These are phyloP conservation scores for Pristionchus maxplancki DNA, from an alignment of 2,888 invertebrate genomes.

Conservation along the genomic window DNA sequence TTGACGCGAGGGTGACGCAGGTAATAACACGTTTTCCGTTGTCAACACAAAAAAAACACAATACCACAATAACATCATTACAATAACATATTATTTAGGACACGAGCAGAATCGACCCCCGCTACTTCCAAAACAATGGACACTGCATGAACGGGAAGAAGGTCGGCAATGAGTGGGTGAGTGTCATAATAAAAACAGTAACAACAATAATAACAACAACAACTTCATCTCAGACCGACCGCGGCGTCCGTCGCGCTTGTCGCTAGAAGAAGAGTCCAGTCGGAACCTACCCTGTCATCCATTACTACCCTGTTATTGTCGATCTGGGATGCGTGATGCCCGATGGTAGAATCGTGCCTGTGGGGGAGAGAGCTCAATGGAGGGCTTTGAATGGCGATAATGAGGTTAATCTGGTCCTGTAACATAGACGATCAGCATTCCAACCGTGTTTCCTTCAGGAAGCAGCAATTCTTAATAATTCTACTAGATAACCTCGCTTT, in stretches of 20 bases:
- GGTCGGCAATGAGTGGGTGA: background rate
- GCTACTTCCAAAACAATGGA: background rate
- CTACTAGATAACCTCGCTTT: too few species aligned
- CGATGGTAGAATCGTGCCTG: background rate
- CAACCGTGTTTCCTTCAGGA: too few species aligned
- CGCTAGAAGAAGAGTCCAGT: background rate
- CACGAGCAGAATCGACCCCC: background rate
- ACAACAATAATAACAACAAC: background rate
- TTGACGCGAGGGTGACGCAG: background rate
- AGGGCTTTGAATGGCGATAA: too few species aligned
- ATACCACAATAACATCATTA: too few species aligned
- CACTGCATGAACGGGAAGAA: background rate
- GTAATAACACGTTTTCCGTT: too few species aligned
- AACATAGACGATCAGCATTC: too few species aligned
- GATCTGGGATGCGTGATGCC: background rate
- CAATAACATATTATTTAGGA: too few species aligned
- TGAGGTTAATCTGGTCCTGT: too few species aligned
- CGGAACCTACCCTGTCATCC: background rate
- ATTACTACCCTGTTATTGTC: background rate
- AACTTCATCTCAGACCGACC: background rate
- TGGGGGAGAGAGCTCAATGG: background rate
- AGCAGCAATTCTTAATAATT: too few species aligned
- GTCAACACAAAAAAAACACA: too few species aligned
- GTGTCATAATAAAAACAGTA: background rate
- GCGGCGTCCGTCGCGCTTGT: background rate